Evolutionary conservation across 2,888 invertebrate species (phyloP).

Genomic region (Limulus polyphemus): DNA sequence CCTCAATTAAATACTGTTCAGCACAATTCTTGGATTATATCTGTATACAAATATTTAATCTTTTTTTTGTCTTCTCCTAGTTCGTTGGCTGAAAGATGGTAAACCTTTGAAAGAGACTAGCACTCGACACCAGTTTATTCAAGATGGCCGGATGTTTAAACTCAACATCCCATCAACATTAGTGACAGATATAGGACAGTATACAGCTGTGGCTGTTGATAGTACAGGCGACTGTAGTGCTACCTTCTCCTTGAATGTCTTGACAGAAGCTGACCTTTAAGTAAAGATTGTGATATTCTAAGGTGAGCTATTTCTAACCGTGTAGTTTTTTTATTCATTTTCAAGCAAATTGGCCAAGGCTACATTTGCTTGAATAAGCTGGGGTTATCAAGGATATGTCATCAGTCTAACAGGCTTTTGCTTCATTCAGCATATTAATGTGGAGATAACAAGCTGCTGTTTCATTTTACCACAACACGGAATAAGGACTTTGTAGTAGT

Average conservation of each 20-base stretch:
- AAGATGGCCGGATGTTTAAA: slow-evolving; percentile 64
- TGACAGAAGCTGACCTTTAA: slow-evolving; percentile 29
- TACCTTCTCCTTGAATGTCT: slow-evolving; percentile 75
- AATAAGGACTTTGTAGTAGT: no score
- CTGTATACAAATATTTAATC: background rate
- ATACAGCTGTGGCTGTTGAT: slow-evolving; percentile 69
- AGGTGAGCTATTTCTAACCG: no score
- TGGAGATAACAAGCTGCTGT: no score
- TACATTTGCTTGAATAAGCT: no score
- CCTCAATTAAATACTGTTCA: background rate
- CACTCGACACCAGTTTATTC: slow-evolving; percentile 64
- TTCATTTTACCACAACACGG: no score
- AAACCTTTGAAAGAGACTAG: slow-evolving; percentile 68
- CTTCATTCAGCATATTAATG: no score
- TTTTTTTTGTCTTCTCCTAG: slow-evolving; percentile 32
- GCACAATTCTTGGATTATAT: background rate
- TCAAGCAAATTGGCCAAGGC: no score
- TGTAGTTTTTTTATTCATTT: no score
- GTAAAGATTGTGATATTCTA: background rate
- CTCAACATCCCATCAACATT: slow-evolving; percentile 62
- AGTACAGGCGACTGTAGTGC: slow-evolving; percentile 62
- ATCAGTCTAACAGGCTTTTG: no score
- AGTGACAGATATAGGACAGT: slow-evolving; percentile 71
- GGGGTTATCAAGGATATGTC: no score
- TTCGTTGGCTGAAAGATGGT: slow-evolving; percentile 80